Conservation (phyloP, 2,888 invertebrate species). For the Mantis religiosa region DNA sequence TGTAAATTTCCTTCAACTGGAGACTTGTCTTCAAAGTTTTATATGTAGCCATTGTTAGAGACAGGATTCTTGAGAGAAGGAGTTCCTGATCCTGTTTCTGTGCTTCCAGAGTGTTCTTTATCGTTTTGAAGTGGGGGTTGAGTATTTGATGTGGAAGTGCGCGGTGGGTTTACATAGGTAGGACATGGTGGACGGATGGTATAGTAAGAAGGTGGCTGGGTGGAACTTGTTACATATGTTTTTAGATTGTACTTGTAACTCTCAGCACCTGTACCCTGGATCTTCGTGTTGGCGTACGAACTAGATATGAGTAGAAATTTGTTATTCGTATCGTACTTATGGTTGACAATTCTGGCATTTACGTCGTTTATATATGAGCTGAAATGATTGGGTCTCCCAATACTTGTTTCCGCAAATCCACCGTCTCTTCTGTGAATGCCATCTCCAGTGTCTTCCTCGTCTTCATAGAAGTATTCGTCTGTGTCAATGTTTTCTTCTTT, state of each 20-base stretch:
- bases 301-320: constrained; percentile 67
- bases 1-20: not conserved
- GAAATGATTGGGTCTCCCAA: constrained; percentile 50
- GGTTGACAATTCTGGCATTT: constrained; percentile 3
- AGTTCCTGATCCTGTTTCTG: not conserved
- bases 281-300: constrained; percentile 67
- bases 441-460: constrained; percentile 35
- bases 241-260: constrained; percentile 18
- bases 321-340: constrained; percentile 19
- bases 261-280: constrained; percentile 51
- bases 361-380: constrained; percentile 39
- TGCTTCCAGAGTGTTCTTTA: not conserved
- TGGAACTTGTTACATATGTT: constrained; percentile 20
- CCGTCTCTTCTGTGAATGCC: constrained; percentile 46
- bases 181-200: constrained; percentile 30
- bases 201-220: constrained; percentile 33
- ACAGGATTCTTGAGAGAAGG: not conserved
- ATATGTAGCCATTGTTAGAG: not conserved
- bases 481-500: constrained; percentile 33
- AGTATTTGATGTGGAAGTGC: not conserved
- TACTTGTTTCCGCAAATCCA: constrained; percentile 41
- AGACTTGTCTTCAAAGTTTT: not conserved
- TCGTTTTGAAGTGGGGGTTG: not conserved
- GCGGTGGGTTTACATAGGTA: constrained; percentile 5
- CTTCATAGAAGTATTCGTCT: constrained; percentile 35